Evolutionary conservation across 2,888 invertebrate species (phyloP).

Genomic region (Elegia similella): DNA sequence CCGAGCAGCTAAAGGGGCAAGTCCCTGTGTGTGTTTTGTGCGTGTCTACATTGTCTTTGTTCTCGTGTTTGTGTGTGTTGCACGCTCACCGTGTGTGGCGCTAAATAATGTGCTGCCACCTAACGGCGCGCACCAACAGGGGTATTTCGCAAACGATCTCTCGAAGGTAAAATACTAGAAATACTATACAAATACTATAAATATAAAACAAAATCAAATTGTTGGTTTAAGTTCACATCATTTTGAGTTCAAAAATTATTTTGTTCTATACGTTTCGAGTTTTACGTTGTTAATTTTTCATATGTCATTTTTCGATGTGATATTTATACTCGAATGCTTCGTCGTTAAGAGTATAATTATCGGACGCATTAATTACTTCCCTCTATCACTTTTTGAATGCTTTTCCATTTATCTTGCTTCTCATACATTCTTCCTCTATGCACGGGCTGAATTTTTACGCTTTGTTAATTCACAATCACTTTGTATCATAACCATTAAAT

Average conservation of each 20-base stretch:
- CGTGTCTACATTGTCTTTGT: constrained; percentile 82
- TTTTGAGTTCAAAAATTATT: constrained; percentile 54
- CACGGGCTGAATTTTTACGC: constrained; percentile 78
- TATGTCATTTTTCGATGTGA: constrained; percentile 57
- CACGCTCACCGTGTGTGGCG: constrained; percentile 82
- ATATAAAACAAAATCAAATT: constrained; percentile 56
- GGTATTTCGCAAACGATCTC: constrained; percentile 98
- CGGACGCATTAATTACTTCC: constrained; percentile 56
- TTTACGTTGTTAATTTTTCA: constrained; percentile 54
- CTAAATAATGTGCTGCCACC: constrained; percentile 75
- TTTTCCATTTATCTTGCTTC: constrained; percentile 75
- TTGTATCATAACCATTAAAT: constrained; percentile 68
- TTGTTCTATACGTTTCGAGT: constrained; percentile 46
- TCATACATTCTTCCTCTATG: constrained; percentile 75
- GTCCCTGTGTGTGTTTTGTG: constrained; percentile 78
- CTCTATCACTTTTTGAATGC: constrained; percentile 75
- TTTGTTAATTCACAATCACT: constrained; percentile 73
- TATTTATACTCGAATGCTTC: constrained; percentile 55
- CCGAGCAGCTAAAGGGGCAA: constrained; percentile 68
- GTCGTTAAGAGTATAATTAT: constrained; percentile 58
- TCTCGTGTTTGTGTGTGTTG: constrained; percentile 83
- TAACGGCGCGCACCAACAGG: constrained; percentile 84
- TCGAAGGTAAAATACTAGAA: constrained; percentile 92
- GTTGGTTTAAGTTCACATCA: constrained; percentile 64
- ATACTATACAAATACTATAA: constrained; percentile 59